Percentiles rank a stretch among this genome's conserved stretches.
Evolutionary conservation across 2,888 invertebrate species (phyloP).

Genomic region (Drosophila hamatofila): DNA sequence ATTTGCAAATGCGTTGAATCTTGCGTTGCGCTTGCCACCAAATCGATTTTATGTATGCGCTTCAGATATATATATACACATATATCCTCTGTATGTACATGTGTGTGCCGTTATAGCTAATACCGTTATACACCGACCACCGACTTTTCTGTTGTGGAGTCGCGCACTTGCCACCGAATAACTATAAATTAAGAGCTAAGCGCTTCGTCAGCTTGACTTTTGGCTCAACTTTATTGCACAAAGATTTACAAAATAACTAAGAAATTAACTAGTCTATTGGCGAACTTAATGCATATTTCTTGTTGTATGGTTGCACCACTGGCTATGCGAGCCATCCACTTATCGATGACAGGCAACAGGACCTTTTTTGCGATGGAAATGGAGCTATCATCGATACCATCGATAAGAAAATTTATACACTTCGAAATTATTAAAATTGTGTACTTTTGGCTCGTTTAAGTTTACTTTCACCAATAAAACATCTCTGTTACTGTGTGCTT

Average conservation of each 20-base stretch:
- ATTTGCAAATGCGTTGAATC: constrained; percentile 35
- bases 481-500: not conserved
- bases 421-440: not conserved
- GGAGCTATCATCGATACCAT: constrained; percentile 10
- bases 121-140: constrained; percentile 52
- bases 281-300: constrained; percentile 67
- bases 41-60: constrained; percentile 70
- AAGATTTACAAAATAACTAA: constrained; percentile 70
- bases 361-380: constrained; percentile 22
- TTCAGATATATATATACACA: constrained; percentile 34
- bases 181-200: constrained; percentile 33
- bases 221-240: constrained; percentile 76
- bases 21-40: constrained; percentile 8
- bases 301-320: constrained; percentile 60
- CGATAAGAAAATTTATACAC: constrained; percentile 2
- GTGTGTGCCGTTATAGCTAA: constrained; percentile 44
- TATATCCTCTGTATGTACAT: constrained; percentile 36
- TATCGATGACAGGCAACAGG: constrained; percentile 51
- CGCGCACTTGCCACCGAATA: constrained; percentile 22
- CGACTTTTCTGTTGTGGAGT: constrained; percentile 10
- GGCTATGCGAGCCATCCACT: constrained; percentile 27
- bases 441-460: not conserved
- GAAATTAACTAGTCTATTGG: constrained; percentile 72
- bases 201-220: constrained; percentile 40
- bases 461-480: not conserved